A percentile compares a stretch with the other conserved stretches of the same genome.
These are phyloP conservation scores for Hyperoplus immaculatus DNA, from an alignment of 2,797 vertebrate genomes.

Conservation along the genomic window DNA sequence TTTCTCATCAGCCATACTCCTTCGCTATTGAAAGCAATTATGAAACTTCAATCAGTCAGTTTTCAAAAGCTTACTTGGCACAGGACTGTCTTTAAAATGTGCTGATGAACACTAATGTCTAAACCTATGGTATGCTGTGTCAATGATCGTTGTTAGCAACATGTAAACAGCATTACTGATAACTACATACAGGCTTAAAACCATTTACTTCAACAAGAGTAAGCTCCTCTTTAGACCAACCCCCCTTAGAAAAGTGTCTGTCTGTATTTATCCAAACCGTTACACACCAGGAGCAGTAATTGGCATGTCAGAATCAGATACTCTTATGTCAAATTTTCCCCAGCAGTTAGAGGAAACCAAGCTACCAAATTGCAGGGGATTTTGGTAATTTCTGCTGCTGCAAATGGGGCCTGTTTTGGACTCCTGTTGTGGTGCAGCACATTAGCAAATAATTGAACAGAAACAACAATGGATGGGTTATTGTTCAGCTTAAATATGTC, in stretches of 20 bases:
- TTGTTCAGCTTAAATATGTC: slow-evolving; percentile 31
- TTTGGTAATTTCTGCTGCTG: slow-evolving; percentile 38
- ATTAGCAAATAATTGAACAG: slow-evolving; percentile 50
- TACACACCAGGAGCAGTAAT: slow-evolving; percentile 16
- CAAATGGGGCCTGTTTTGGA: slow-evolving; percentile 52
- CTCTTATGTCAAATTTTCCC: slow-evolving; percentile 6
- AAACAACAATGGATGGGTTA: slow-evolving; percentile 38
- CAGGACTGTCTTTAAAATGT: slow-evolving; percentile 1
- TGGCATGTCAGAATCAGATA: slow-evolving; percentile 25
- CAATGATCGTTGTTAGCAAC: background rate
- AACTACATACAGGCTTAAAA: background rate
- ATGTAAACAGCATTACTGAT: background rate
- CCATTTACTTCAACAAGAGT: background rate
- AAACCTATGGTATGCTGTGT: background rate
- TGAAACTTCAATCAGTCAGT: background rate
- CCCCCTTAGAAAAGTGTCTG: background rate
- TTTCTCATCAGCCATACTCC: background rate
- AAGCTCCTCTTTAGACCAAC: slow-evolving; percentile 13
- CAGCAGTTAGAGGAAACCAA: slow-evolving; percentile 7
- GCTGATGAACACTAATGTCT: background rate
- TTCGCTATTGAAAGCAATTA: background rate
- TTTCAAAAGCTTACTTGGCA: slow-evolving; percentile 2
- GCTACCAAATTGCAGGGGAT: slow-evolving; percentile 26
- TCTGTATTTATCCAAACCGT: background rate
- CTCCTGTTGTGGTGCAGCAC: slow-evolving; percentile 40